A percentile compares a stretch with the other conserved stretches of the same genome.
phyloP scores from a whole-genome alignment of 2,113 vertebrate genomes.

The Anguilla japonica region DNA sequence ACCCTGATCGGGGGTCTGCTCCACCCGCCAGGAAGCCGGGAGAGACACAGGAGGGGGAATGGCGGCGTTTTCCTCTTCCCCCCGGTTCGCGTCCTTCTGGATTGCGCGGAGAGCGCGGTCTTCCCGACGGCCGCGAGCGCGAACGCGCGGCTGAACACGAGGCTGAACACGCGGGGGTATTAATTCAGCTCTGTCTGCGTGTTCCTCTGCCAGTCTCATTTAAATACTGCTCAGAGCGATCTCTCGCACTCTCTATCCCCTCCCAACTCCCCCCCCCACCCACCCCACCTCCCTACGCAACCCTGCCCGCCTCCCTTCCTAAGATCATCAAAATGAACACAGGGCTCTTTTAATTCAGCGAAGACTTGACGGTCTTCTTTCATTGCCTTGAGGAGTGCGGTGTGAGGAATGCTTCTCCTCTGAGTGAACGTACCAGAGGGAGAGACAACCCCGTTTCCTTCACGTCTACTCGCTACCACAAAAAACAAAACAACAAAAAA shows the following conservation, averaged over 20 bases:
- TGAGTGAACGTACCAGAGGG: conserved; percentile 2
- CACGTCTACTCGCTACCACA: not conserved
- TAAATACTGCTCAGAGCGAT: conserved; percentile 59
- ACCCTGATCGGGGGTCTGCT: not conserved
- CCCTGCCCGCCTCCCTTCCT: not conserved
- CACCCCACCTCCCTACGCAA: conserved; percentile 11
- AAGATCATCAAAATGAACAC: conserved; percentile 7
- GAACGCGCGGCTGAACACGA: conserved; percentile 35
- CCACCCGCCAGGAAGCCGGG: not conserved
- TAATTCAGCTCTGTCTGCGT: conserved; percentile 54
- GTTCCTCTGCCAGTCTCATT: conserved; percentile 58
- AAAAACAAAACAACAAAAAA: too few relatives aligned
- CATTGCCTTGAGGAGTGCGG: conserved; percentile 19
- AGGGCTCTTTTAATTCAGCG: conserved; percentile 10
- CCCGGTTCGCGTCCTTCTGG: conserved; percentile 38
- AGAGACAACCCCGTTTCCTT: not conserved
- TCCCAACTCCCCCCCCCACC: conserved; percentile 12
- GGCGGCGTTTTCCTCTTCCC: not conserved
- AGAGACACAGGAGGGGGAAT: not conserved
- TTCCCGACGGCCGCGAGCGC: conserved; percentile 33
- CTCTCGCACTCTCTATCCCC: conserved; percentile 39
- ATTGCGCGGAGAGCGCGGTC: conserved; percentile 36
- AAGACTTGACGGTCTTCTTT: conserved; percentile 37
- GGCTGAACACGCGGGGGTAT: conserved; percentile 48
- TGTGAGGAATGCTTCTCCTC: conserved; percentile 21